These are phyloP conservation scores for Conops quadrifasciatus DNA, from an alignment of 2,888 invertebrate genomes.

Conservation along the genomic window DNA sequence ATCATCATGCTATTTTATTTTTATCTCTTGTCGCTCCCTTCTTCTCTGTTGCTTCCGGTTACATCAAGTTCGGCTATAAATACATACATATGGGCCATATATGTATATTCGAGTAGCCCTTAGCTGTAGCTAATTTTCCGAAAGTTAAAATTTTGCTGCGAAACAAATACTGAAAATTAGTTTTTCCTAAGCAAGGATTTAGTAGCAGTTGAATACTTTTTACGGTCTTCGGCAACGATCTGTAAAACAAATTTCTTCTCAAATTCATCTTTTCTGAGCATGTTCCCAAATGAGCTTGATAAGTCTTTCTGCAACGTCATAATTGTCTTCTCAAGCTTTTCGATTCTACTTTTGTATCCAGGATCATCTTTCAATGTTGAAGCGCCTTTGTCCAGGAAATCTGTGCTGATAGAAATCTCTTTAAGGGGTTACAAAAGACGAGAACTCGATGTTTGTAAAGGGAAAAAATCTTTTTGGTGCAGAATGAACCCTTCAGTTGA, in stretches of 20 bases:
- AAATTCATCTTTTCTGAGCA: not conserved
- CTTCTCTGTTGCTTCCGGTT: too few relatives aligned
- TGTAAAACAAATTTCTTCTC: slow-evolving; percentile 6
- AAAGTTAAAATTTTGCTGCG: too few relatives aligned
- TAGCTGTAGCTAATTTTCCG: too few relatives aligned
- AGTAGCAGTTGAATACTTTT: slow-evolving; percentile 6
- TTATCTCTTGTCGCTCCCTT: too few relatives aligned
- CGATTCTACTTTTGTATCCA: not conserved
- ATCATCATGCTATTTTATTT: too few relatives aligned
- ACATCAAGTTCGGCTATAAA: too few relatives aligned
- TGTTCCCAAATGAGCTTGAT: slow-evolving; percentile 21
- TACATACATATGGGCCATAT: too few relatives aligned
- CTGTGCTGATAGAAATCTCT: not conserved
- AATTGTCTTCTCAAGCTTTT: slow-evolving; percentile 17
- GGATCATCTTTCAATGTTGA: slow-evolving; percentile 2
- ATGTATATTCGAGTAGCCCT: too few relatives aligned
- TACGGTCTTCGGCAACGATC: not conserved
- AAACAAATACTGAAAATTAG: too few relatives aligned
- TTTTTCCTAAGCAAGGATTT: too few relatives aligned
- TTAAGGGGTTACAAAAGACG: slow-evolving; percentile 6
- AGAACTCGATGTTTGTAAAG: slow-evolving; percentile 5
- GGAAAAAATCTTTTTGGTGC: slow-evolving; percentile 14
- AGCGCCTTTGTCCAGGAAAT: slow-evolving; percentile 11
- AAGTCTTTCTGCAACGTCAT: slow-evolving; percentile 25
- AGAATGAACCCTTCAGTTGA: slow-evolving; percentile 11